Evolutionary conservation across 2,113 vertebrate genomes (phyloP).

Genomic region (Probosciger aterrimus): DNA sequence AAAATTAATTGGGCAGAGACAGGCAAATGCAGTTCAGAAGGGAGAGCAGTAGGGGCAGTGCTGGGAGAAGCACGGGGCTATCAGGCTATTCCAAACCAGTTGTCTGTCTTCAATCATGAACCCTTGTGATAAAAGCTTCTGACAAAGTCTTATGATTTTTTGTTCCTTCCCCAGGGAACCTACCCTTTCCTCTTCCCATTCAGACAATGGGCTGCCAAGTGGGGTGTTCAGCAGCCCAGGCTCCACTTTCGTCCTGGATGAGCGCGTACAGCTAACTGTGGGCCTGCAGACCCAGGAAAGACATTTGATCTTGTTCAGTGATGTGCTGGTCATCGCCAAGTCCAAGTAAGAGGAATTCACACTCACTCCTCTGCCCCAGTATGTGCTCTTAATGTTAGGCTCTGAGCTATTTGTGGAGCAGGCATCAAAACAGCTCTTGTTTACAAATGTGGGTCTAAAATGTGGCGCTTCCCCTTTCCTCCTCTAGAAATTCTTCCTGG

Average conservation of each 20-base stretch:
- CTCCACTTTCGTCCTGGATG: slow-evolving; percentile 73
- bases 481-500: background rate
- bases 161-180: slow-evolving; percentile 39
- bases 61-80: background rate
- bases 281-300: slow-evolving; percentile 78
- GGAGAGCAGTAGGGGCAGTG: background rate
- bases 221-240: slow-evolving; percentile 64
- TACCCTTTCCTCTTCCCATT: slow-evolving; percentile 8
- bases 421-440: background rate
- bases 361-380: background rate
- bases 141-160: background rate
- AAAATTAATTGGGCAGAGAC: background rate
- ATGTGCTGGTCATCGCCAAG: slow-evolving; percentile 77
- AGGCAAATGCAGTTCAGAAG: background rate
- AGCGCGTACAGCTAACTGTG: slow-evolving; percentile 69
- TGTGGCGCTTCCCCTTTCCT: background rate
- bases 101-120: background rate
- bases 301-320: slow-evolving; percentile 75
- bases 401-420: background rate
- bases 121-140: background rate
- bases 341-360: slow-evolving; percentile 71
- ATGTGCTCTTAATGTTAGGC: background rate
- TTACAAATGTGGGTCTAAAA: background rate
- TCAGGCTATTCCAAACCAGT: background rate
- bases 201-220: slow-evolving; percentile 58